A percentile compares a stretch with the other conserved stretches of the same genome.
Evolutionary conservation across 2,797 vertebrate genomes (phyloP).

Genomic region (Eulemur mongoz): DNA sequence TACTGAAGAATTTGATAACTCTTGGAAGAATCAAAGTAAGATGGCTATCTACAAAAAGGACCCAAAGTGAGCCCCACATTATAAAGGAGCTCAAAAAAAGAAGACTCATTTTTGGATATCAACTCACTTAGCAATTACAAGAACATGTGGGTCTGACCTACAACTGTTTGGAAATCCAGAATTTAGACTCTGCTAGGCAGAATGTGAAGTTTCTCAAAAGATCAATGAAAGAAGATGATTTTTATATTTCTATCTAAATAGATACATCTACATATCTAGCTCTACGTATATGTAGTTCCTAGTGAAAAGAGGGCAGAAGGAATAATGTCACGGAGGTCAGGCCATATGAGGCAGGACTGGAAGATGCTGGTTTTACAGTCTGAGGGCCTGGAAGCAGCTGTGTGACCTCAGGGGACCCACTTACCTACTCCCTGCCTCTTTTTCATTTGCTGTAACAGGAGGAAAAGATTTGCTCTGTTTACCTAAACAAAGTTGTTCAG

Average conservation of each 20-base stretch:
- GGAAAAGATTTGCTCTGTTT: background rate
- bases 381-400: background rate
- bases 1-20: background rate
- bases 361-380: background rate
- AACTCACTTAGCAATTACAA: background rate
- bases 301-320: background rate
- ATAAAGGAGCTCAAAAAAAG: background rate
- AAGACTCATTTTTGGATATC: background rate
- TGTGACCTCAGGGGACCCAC: background rate
- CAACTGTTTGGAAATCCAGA: background rate
- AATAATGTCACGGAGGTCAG: background rate
- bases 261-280: background rate
- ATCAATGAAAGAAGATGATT: background rate
- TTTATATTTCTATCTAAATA: background rate
- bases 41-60: background rate
- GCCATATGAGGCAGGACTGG: background rate
- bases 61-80: background rate
- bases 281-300: background rate
- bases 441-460: background rate
- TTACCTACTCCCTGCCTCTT: background rate
- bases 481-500: background rate
- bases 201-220: background rate
- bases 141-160: background rate
- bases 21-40: background rate
- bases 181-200: background rate